Evolutionary conservation across 2,797 vertebrate genomes (phyloP).

Genomic region (Cossypha heuglini): DNA sequence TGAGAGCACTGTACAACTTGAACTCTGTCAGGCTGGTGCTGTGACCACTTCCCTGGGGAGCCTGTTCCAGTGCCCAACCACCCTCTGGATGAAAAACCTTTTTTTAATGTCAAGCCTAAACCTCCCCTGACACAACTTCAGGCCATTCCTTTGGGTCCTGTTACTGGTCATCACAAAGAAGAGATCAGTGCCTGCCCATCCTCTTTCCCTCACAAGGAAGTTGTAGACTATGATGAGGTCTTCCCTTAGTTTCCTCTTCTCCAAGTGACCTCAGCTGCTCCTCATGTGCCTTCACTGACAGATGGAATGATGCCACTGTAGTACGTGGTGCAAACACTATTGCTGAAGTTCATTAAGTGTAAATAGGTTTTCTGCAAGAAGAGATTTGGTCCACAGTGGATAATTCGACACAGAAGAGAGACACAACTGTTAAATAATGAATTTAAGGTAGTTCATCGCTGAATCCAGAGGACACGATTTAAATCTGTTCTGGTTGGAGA

Average conservation of each 20-base stretch:
- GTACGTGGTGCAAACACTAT: background rate
- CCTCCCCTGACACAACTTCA: background rate
- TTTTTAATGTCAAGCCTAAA: background rate
- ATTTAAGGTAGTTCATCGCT: background rate
- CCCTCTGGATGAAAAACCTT: background rate
- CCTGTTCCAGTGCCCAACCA: rapidly evolving
- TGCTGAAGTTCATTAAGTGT: background rate
- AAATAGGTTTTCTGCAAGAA: background rate
- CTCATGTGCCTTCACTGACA: background rate
- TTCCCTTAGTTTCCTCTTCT: background rate
- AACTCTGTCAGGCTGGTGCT: background rate
- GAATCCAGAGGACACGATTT: background rate
- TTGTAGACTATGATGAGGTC: rapidly evolving
- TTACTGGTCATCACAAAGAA: background rate
- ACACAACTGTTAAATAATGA: background rate
- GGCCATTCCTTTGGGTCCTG: background rate
- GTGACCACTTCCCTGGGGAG: background rate
- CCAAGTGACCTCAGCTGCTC: background rate
- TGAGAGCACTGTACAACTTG: background rate
- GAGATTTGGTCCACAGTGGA: background rate
- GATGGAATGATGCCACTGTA: background rate
- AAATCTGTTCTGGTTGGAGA: background rate
- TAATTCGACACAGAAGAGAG: background rate
- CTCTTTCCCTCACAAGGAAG: background rate
- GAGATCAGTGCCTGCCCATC: background rate